Percentiles rank a stretch among this genome's conserved stretches.
Conservation (phyloP, 2,113 vertebrate species). For the Bothrops jararaca region DNA sequence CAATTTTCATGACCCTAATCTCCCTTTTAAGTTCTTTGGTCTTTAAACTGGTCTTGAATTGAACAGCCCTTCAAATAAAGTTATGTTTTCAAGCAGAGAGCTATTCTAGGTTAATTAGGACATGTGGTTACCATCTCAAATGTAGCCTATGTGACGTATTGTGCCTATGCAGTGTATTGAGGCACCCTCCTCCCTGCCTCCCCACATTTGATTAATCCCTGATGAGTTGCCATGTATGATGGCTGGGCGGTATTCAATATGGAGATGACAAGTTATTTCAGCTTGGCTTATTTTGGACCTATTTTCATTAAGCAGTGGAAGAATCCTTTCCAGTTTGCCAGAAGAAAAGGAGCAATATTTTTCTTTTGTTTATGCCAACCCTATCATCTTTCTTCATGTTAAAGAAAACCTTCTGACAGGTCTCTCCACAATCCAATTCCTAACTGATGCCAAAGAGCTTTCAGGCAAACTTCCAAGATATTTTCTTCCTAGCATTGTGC, state of each 20-base stretch:
- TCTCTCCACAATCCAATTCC: slow-evolving; percentile 50
- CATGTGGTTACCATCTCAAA: neutral
- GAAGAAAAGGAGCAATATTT: slow-evolving; percentile 36
- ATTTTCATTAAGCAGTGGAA: slow-evolving; percentile 12
- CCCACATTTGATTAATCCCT: neutral
- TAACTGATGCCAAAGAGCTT: slow-evolving; percentile 51
- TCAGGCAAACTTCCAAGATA: slow-evolving; percentile 57
- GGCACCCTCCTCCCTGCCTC: neutral
- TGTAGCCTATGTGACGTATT: neutral
- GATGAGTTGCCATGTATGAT: neutral
- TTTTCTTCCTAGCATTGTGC: slow-evolving; percentile 55
- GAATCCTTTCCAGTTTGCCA: slow-evolving; percentile 44
- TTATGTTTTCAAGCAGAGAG: neutral
- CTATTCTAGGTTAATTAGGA: neutral
- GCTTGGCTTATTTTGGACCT: neutral
- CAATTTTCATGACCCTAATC: neutral
- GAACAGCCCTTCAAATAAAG: neutral
- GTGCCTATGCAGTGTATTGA: neutral
- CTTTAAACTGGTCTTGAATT: neutral
- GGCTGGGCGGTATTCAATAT: neutral
- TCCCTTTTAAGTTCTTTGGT: too few relatives aligned
- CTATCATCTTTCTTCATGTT: slow-evolving; percentile 49
- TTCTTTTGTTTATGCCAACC: slow-evolving; percentile 45
- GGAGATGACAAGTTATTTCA: neutral
- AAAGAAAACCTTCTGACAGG: slow-evolving; percentile 45